Evolutionary conservation across 1,140 invertebrate species (phyloP), one percentile per base, ranked within the genome.

Genomic region (Plutomurus gul): DNA sequence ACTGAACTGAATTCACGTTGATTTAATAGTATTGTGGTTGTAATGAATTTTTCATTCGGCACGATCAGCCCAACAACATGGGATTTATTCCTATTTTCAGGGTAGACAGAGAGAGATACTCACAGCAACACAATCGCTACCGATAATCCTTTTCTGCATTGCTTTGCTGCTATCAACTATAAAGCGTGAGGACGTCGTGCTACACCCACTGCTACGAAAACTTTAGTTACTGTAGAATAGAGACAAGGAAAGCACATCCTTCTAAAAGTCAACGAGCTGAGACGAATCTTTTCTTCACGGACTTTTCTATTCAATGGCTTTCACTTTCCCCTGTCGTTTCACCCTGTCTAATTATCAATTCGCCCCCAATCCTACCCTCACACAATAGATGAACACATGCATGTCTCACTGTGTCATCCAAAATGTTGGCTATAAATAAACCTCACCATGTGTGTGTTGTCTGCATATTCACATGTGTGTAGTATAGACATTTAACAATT

Each of bases 231-330:
- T 65, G n/a, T 20, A 49, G 56, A 60, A 30, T 13, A 65, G 36
- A 36, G 56, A n/a, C 13, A 65, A 65, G n/a, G n/a, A 30, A 65
- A 65, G 27, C 16, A 16, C 27, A 65, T 65, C 27, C n/a, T 33
- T 65, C 27, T 16, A 65, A 65, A 65, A 65, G 56, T 65, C 56
- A 65, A 65, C 56, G 56, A 65, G 56, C 56, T 65, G 56, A 65
- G 56, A 65, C 56, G 56, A 65, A 65, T 65, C 56, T 65, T 22
- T 18, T 16, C 27, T 65, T 65, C 36, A n/a, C 39, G n/a, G 39
- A 43, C n/a, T 60, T 33, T 16, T 27, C 51, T 16, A 30, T 30
- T 60, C 51, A 60, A 60, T 60, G n/a, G 3, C 27, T 11, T 16
- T 36, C 30, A n/a, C 27, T 18, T 65, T 65, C 30, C 16, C 36